A percentile compares a stretch with the other conserved stretches of the same genome.
Conservation (phyloP, 1,140 invertebrate species). For the Diabrotica undecimpunctata region DNA sequence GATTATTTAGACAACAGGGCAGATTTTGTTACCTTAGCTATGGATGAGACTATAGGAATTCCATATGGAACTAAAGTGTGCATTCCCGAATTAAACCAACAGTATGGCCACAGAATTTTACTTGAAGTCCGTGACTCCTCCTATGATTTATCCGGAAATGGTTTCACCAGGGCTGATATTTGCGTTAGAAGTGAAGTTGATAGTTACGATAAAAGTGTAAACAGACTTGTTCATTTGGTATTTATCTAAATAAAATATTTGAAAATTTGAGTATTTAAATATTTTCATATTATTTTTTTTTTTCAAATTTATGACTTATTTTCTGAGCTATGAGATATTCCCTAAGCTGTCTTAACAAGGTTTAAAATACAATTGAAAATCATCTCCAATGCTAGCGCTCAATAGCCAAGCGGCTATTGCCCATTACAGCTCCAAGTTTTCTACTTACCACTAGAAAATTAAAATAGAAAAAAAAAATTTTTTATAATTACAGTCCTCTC, state of each 20-base stretch:
- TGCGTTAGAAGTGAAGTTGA: slow-evolving; percentile 53
- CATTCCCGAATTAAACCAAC: slow-evolving; percentile 52
- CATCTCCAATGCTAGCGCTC: no score
- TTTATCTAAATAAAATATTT: slow-evolving; percentile 29
- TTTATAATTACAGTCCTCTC: no score
- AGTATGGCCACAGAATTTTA: slow-evolving; percentile 49
- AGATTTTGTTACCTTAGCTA: slow-evolving; percentile 51
- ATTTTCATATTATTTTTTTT: no score
- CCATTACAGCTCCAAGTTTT: no score
- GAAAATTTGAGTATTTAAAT: no score
- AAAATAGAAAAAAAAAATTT: no score
- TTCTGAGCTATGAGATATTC: no score
- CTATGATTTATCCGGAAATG: slow-evolving; percentile 44
- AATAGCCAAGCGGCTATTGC: no score
- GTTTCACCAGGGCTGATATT: slow-evolving; percentile 49
- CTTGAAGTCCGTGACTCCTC: slow-evolving; percentile 47
- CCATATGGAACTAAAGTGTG: slow-evolving; percentile 50
- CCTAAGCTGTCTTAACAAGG: no score
- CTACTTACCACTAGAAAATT: no score
- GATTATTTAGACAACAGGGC: slow-evolving; percentile 51
- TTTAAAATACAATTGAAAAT: no score
- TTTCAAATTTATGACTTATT: no score
- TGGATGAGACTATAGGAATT: slow-evolving; percentile 47
- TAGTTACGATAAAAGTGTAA: slow-evolving; percentile 52
- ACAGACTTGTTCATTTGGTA: slow-evolving; percentile 46